Conservation (phyloP, 2,113 vertebrate species). For the Gallinago undulata region DNA sequence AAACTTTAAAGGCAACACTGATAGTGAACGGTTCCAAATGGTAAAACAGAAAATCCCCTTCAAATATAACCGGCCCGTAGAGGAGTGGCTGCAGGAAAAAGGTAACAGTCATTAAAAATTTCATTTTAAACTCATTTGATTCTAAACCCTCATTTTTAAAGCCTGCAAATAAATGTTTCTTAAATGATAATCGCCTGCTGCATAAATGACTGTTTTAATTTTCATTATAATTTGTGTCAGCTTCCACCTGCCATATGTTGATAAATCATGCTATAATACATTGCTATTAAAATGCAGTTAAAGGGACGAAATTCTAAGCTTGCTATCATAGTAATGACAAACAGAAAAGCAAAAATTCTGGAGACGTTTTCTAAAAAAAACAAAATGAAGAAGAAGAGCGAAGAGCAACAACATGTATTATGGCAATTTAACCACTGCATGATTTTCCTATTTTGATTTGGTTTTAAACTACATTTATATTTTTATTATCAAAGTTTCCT, state of each 20-base stretch:
- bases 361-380: neutral
- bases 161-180: conserved; percentile 84
- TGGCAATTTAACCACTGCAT: conserved; percentile 79
- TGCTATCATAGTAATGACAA: conserved; percentile 58
- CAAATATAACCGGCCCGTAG: conserved; percentile 99
- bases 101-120: conserved; percentile 92
- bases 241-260: conserved; percentile 86
- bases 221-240: conserved; percentile 83
- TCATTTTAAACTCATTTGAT: conserved; percentile 84
- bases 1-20: conserved; percentile 99
- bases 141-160: conserved; percentile 84
- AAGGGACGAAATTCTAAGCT: conserved; percentile 86
- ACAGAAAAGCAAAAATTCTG: conserved; percentile 67
- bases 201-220: conserved; percentile 84
- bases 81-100: conserved; percentile 99
- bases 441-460: conserved; percentile 70
- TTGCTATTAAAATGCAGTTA: conserved; percentile 90
- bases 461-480: conserved; percentile 57
- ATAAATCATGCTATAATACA: conserved; percentile 87
- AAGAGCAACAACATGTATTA: conserved; percentile 68
- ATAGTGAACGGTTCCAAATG: conserved; percentile 99
- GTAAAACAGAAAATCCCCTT: conserved; percentile 99
- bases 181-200: conserved; percentile 84
- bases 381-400: neutral
- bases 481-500: conserved; percentile 50